phyloP scores from a whole-genome alignment of 2,797 vertebrate species.

The Cirrhinus molitorella region DNA sequence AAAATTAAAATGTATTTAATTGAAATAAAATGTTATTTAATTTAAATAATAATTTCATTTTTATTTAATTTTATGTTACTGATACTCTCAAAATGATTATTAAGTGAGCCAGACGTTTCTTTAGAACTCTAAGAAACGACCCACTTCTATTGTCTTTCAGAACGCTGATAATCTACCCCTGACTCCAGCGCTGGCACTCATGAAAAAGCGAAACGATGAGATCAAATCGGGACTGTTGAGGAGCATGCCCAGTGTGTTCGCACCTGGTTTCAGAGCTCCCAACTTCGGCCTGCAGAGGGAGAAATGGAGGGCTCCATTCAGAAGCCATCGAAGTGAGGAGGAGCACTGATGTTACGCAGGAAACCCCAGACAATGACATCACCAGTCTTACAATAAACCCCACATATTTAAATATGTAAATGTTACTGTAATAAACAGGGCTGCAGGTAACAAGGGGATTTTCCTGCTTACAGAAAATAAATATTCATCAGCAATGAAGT shows the following conservation, averaged over 20 bases:
- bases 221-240: conserved; percentile 62
- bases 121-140: neutral
- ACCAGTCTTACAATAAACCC: conserved; percentile 18
- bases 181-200: conserved; percentile 74
- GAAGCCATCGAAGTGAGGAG: conserved; percentile 20
- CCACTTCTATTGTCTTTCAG: conserved; percentile 59
- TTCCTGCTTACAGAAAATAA: neutral
- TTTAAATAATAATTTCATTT: neutral
- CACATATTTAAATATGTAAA: conserved; percentile 21
- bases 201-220: conserved; percentile 75
- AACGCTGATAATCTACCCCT: conserved; percentile 54
- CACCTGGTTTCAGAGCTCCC: conserved; percentile 67
- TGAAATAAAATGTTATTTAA: too few relatives aligned
- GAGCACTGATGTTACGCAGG: conserved; percentile 43
- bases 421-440: conserved; percentile 23
- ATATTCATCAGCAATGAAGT: neutral
- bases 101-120: neutral
- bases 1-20: too few relatives aligned
- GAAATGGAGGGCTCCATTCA: conserved; percentile 60
- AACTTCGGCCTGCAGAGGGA: conserved; percentile 55
- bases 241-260: conserved; percentile 55
- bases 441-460: conserved; percentile 1
- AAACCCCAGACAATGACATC: conserved; percentile 16
- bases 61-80: too few relatives aligned
- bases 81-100: too few relatives aligned